Conservation (phyloP, 1,140 invertebrate species). For the Drosophila carrolli region DNA sequence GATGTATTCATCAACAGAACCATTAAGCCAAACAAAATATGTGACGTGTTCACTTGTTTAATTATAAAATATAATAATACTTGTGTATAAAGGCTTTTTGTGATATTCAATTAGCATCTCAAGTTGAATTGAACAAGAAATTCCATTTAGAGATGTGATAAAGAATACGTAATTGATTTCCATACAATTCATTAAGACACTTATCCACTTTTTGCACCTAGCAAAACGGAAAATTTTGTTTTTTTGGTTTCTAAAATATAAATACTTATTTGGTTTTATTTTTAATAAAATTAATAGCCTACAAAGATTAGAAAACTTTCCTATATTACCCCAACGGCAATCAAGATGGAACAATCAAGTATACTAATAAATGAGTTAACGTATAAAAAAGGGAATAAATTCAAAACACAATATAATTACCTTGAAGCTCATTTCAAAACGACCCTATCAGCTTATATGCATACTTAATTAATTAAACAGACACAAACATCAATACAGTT, state of each 20-base stretch:
- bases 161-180: conserved; percentile 3
- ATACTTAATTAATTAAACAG: conserved; percentile 30
- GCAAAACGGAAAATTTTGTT: too few species aligned
- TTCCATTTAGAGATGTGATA: neutral
- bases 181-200: too few species aligned
- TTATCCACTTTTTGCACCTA: too few species aligned
- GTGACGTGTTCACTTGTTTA: neutral
- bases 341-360: neutral
- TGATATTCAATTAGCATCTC: conserved; percentile 48
- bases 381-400: neutral
- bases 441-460: conserved; percentile 22
- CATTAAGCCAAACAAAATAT: conserved; percentile 28
- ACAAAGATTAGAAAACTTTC: neutral
- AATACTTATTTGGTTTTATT: too few species aligned
- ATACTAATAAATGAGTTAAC: neutral
- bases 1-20: conserved; percentile 10
- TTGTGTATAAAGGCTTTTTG: conserved; percentile 22
- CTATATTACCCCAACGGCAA: conserved; percentile 4
- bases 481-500: neutral
- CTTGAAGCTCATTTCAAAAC: conserved; percentile 33
- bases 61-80: conserved; percentile 10
- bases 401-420: conserved; percentile 5
- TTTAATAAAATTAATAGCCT: too few species aligned
- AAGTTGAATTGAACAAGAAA: conserved; percentile 1
- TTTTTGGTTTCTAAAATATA: too few species aligned